Percentiles rank a stretch among this genome's conserved stretches.
phyloP scores from a whole-genome alignment of 2,797 vertebrate genomes.

The Chiroxiphia lanceolata region DNA sequence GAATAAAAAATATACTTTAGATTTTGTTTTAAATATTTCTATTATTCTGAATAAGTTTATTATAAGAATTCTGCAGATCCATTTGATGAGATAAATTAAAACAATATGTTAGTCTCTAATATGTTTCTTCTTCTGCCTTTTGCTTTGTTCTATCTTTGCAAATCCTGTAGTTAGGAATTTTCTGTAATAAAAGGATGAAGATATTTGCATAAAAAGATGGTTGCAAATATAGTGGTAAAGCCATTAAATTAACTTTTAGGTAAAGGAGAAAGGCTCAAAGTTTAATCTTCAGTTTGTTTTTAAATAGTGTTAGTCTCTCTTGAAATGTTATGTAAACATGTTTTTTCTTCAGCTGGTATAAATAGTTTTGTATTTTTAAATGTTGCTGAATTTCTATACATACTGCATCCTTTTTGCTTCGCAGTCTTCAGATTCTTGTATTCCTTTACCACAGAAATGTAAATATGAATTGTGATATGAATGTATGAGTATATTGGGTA shows the following conservation, averaged over 20 bases:
- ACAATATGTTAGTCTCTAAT: neutral
- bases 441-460: constrained; percentile 2
- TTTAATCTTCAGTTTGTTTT: neutral
- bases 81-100: neutral
- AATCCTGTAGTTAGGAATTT: neutral
- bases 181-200: neutral
- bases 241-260: neutral
- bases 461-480: neutral
- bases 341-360: neutral
- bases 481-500: neutral
- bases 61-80: neutral
- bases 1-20: neutral
- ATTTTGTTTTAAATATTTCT: neutral
- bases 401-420: neutral
- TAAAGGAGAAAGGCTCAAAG: constrained; percentile 1
- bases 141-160: neutral
- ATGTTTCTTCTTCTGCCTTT: neutral
- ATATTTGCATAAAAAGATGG: neutral
- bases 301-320: neutral
- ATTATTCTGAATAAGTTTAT: constrained; percentile 1
- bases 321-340: neutral
- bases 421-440: neutral
- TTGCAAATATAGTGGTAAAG: neutral
- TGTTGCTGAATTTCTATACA: neutral
- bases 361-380: neutral